Percentiles rank a stretch among this genome's conserved stretches.
Evolutionary conservation across 2,797 vertebrate species (phyloP).

Genomic region (Sebastes cheni): DNA sequence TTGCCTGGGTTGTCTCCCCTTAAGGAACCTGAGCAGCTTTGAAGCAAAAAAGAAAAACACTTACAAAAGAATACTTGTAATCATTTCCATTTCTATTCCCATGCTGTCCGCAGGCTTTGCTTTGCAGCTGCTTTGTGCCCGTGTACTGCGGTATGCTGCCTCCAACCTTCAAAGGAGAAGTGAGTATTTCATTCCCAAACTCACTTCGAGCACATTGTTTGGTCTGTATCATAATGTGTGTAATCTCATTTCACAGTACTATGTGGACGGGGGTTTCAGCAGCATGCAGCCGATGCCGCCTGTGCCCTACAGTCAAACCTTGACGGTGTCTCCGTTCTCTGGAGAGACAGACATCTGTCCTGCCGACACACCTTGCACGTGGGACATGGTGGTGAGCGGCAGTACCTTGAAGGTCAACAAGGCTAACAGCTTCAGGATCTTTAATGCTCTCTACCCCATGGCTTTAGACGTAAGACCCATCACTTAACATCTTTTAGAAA

Average conservation of each 20-base stretch:
- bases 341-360: constrained; percentile 93
- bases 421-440: constrained; percentile 84
- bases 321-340: constrained; percentile 91
- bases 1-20: neutral
- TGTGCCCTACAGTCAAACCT: constrained; percentile 60
- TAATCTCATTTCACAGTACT: constrained; percentile 77
- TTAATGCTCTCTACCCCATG: constrained; percentile 85
- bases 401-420: constrained; percentile 84
- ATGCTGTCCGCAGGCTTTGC: constrained; percentile 80
- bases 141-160: constrained; percentile 88
- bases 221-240: neutral
- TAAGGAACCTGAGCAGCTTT: neutral
- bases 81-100: neutral
- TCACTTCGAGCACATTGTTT: neutral
- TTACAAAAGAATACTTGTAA: neutral
- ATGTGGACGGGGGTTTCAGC: constrained; percentile 89
- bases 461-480: constrained; percentile 78
- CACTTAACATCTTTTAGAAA: neutral
- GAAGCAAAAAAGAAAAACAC: neutral
- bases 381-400: constrained; percentile 83
- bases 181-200: constrained; percentile 48
- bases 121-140: constrained; percentile 93
- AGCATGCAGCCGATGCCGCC: constrained; percentile 84
- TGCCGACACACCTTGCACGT: constrained; percentile 70
- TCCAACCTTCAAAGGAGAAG: constrained; percentile 79